Base-by-base conservation (phyloP, 2,888 invertebrate species). In the Ormyrus pomaceus region DNA sequence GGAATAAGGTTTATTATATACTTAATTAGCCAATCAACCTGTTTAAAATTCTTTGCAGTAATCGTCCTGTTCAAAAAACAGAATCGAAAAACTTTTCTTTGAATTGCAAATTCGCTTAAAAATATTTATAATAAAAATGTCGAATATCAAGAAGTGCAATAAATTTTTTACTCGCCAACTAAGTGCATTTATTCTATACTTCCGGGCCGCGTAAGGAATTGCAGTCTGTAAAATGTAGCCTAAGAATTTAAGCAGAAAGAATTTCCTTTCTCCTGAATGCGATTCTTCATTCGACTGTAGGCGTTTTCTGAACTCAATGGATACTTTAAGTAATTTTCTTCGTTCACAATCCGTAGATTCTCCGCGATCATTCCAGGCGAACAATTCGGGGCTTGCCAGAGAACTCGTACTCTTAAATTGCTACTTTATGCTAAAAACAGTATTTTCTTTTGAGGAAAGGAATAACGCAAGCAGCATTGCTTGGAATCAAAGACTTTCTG, bases 1-100 rank as follows among this genome's bases (percentile, higher is more conserved):
- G 51, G 62, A 79, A 70, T 64, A 65, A 79, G 64, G 69, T 79
- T 79, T 74, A 75, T 74, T 79, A 48, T 64, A 9, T 65, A 53
- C 19, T 69, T 50, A 6, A 72, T 66, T 61, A 48, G 61, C 11
- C 61, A 61, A 50, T 51, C 34, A 34, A 34, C 34, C 34, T 34
- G 34, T 34, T 34, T 34, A 34, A 34, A 4, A 34, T 34, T 34
- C 34, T 34, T 4, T 34, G 4, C 2, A 4, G 34, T 34, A 34
- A 34, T 34, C 34, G 34, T 34, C 4, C 4, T 4, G 4, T 4
- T 34, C 34, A 4, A 34, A 34, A 34, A 34, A 34, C 34, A 34
- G 34, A 34, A 4, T 34, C 34, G 34, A 34, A 34, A 34, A 34
- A 34, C 34, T 34, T 34, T 34, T 19, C 1, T 19, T 34, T 4